Evolutionary conservation across 2,113 vertebrate genomes (phyloP), one percentile per base, ranked within the genome.

Genomic region (Chitala chitala): DNA sequence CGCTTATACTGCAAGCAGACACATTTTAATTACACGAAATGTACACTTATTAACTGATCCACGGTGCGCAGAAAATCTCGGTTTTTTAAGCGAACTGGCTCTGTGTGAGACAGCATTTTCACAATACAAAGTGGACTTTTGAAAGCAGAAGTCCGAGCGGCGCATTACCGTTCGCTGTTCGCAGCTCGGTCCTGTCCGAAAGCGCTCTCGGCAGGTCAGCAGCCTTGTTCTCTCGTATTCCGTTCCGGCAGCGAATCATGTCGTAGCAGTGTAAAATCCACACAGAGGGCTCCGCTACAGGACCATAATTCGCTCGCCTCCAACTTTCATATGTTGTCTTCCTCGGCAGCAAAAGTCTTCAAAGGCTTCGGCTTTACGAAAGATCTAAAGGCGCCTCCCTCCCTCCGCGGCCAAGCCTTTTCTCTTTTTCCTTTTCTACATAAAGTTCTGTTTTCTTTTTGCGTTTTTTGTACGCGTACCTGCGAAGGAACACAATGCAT

Each of bases 301-400:
- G 46, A 73, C 59, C 77, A 80, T 78, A n/a, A 59, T 59, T 74
- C 83, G 82, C 79, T 81, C 80, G 85, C 76, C 73, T 24, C 77
- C 68, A 54, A 80, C 38, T 68, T 84, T 79, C 76, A n/a, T n/a
- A n/a, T n/a, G n/a, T n/a, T n/a, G 77, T 77, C 78, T 71, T 83
- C 75, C 77, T 74, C 73, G 78, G 84, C 56, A 81, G 76, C 80
- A 56, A 65, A 80, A 81, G 78, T 84, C 84, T 78, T 71, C 77
- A 46, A 79, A 75, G 76, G 71, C 75, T 55, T 75, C 76, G 51
- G 82, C 78, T 81, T 78, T 78, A 82, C 29, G 70, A 74, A 70
- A 44, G 76, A 72, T 79, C 59, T 26, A 75, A 79, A 86, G 72
- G 87, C 82, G 74, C 85, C 88, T 85, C 86, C 76, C 42, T 66